Percentiles rank a stretch among this genome's conserved stretches.
Evolutionary conservation across 2,888 invertebrate genomes (phyloP).

Genomic region (Drosophila differens): DNA sequence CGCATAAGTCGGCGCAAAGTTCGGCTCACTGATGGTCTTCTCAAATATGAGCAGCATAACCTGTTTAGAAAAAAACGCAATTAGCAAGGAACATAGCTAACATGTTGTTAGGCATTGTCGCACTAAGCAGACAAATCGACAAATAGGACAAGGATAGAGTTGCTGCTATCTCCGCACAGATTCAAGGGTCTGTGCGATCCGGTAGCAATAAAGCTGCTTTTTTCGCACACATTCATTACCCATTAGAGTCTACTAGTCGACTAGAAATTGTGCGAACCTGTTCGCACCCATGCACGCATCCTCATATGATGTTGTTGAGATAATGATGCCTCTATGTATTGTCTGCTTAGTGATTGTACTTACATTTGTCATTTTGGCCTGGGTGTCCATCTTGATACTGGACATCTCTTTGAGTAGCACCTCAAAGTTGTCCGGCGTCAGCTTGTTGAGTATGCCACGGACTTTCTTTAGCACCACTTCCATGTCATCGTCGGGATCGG

Average conservation of each 20-base stretch:
- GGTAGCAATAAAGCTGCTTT: too few relatives aligned
- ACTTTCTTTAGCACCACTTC: conserved; percentile 82
- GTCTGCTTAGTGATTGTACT: conserved; percentile 8
- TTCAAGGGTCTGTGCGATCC: too few relatives aligned
- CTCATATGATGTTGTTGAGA: too few relatives aligned
- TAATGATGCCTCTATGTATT: too few relatives aligned
- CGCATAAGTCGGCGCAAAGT: conserved; percentile 84
- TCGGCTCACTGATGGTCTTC: conserved; percentile 83
- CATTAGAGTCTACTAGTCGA: too few relatives aligned
- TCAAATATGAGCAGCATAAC: conserved; percentile 84
- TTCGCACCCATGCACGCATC: too few relatives aligned
- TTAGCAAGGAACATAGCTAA: background rate
- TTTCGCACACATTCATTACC: too few relatives aligned
- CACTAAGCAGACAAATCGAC: too few relatives aligned
- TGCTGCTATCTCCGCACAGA: too few relatives aligned
- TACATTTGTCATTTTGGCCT: conserved; percentile 82
- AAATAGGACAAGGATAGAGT: too few relatives aligned
- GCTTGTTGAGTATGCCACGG: conserved; percentile 83
- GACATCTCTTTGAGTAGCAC: conserved; percentile 82
- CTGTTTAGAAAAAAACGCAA: conserved; percentile 40
- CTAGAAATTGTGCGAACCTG: too few relatives aligned
- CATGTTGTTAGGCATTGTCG: background rate
- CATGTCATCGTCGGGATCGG: conserved; percentile 65
- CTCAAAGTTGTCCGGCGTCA: conserved; percentile 83
- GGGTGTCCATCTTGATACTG: conserved; percentile 77